phyloP scores from a whole-genome alignment of 2,797 vertebrate genomes.

The Cheirogaleus major region DNA sequence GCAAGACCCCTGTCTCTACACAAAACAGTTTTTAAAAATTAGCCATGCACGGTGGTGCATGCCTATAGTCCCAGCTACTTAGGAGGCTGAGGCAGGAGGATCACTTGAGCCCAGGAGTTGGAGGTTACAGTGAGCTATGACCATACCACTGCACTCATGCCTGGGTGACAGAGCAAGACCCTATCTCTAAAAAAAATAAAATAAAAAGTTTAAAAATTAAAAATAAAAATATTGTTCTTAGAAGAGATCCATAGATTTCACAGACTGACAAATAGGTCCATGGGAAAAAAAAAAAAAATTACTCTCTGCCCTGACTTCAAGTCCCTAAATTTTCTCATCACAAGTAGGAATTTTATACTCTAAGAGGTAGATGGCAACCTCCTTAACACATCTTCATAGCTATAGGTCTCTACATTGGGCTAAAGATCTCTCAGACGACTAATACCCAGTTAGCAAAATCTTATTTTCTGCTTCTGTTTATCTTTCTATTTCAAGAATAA shows the following conservation, averaged over 20 bases:
- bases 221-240: background rate
- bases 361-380: background rate
- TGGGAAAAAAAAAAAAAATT: background rate
- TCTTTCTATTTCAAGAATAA: constrained; percentile 14
- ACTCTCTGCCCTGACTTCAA: background rate
- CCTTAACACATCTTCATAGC: background rate
- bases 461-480: constrained; percentile 5
- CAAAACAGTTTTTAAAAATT: too few relatives aligned
- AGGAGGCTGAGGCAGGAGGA: too few relatives aligned
- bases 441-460: background rate
- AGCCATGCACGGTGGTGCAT: too few relatives aligned
- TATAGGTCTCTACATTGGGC: background rate
- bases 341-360: background rate
- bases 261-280: background rate
- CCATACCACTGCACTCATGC: too few relatives aligned
- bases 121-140: too few relatives aligned
- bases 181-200: background rate
- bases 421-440: background rate
- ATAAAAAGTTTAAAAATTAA: background rate
- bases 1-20: too few relatives aligned
- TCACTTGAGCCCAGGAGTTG: too few relatives aligned
- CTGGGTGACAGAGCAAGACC: background rate
- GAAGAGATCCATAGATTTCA: background rate
- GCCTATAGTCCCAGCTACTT: too few relatives aligned
- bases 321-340: background rate